phyloP scores from a whole-genome alignment of 2,888 invertebrate species.

The Pollenia labialis region DNA sequence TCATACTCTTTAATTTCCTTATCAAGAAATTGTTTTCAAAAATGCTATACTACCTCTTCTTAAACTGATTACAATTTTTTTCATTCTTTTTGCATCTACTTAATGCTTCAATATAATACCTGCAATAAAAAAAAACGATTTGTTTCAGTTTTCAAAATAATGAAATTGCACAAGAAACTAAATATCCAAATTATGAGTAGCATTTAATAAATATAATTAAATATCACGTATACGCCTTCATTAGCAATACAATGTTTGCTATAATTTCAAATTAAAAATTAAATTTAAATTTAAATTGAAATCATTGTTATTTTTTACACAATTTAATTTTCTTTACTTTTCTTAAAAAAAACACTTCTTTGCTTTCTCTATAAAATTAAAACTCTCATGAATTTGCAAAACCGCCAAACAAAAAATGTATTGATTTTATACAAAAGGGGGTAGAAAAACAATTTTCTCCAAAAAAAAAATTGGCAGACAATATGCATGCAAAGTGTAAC shows the following conservation, averaged over 20 bases:
- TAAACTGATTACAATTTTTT: too few relatives aligned
- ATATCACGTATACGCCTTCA: neutral
- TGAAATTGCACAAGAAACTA: too few relatives aligned
- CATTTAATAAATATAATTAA: neutral
- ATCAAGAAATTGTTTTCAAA: too few relatives aligned
- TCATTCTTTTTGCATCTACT: too few relatives aligned
- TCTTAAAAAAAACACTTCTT: neutral
- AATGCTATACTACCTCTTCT: too few relatives aligned
- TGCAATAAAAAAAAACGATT: too few relatives aligned
- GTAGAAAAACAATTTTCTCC: conserved; percentile 44
- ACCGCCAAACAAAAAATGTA: conserved; percentile 35
- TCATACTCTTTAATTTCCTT: too few relatives aligned
- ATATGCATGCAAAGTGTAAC: conserved; percentile 29
- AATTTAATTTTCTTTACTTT: neutral
- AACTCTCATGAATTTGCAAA: conserved; percentile 24
- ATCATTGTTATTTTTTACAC: neutral
- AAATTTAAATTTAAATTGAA: neutral
- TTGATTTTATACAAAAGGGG: conserved; percentile 56
- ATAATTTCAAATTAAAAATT: neutral
- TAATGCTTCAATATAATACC: too few relatives aligned
- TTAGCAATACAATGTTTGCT: neutral
- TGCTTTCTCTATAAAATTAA: conserved; percentile 1
- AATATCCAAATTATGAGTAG: neutral
- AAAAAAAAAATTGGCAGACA: conserved; percentile 66
- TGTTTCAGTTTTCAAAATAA: too few relatives aligned